A percentile compares a stretch with the other conserved stretches of the same genome.
phyloP scores from a whole-genome alignment of 2,888 invertebrate species.

The Acronicta leporina region DNA sequence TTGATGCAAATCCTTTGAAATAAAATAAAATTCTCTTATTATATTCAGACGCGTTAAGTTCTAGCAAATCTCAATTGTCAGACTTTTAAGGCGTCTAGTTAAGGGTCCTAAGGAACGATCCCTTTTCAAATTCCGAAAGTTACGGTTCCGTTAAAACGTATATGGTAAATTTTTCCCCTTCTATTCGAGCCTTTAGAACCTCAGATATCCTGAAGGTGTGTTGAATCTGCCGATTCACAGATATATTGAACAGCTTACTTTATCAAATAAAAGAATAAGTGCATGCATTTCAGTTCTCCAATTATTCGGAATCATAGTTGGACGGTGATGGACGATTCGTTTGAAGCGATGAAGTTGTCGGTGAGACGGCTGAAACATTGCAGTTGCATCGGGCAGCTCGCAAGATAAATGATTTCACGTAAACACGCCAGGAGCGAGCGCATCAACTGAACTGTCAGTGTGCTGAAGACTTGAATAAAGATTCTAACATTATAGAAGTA shows the following conservation, averaged over 20 bases:
- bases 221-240: too few species aligned
- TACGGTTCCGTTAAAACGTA: too few species aligned
- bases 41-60: too few species aligned
- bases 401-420: conserved; percentile 34
- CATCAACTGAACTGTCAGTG: conserved; percentile 18
- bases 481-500: neutral
- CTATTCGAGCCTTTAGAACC: too few species aligned
- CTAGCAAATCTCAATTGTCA: too few species aligned
- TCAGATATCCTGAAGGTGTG: too few species aligned
- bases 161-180: too few species aligned
- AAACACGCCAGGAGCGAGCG: conserved; percentile 7
- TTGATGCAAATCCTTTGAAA: conserved; percentile 19
- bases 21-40: too few species aligned
- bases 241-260: too few species aligned
- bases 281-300: neutral
- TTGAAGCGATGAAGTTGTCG: conserved; percentile 27
- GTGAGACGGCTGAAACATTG: conserved; percentile 27
- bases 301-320: conserved; percentile 25
- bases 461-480: neutral
- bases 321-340: conserved; percentile 26
- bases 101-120: too few species aligned
- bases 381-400: conserved; percentile 21
- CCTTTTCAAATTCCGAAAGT: too few species aligned
- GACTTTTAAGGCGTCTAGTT: too few species aligned
- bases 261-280: neutral